A percentile compares a stretch with the other conserved stretches of the same genome.
phyloP scores from a whole-genome alignment of 2,888 invertebrate species.

The Macroteleia sp. region DNA sequence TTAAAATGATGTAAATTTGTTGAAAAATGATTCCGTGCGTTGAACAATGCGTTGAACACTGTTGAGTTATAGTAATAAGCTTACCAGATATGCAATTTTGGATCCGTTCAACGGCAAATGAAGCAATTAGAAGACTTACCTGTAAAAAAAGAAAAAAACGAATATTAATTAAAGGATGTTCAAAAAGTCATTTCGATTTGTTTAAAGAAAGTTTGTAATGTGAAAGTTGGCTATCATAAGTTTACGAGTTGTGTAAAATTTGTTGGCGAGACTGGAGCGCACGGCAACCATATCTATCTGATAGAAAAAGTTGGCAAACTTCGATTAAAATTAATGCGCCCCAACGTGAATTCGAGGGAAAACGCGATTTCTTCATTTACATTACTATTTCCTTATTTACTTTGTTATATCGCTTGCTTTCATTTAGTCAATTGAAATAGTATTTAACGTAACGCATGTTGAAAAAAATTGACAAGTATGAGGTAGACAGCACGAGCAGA shows the following conservation, averaged over 20 bases:
- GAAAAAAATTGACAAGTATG: too few relatives aligned
- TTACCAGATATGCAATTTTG: conserved; percentile 6
- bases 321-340: conserved; percentile 34
- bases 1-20: too few relatives aligned
- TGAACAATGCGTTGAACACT: too few relatives aligned
- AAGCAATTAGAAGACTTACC: conserved; percentile 16
- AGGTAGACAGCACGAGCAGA: too few relatives aligned
- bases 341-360: conserved; percentile 1
- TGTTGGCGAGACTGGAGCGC: background rate
- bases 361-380: conserved; percentile 29
- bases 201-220: background rate
- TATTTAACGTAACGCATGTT: too few relatives aligned
- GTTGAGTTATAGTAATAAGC: too few relatives aligned
- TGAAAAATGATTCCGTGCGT: too few relatives aligned
- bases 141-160: conserved; percentile 19
- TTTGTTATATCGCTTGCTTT: conserved; percentile 17
- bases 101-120: conserved; percentile 2
- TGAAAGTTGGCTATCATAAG: conserved; percentile 13
- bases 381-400: conserved; percentile 33
- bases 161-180: conserved; percentile 1
- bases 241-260: conserved; percentile 10
- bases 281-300: background rate
- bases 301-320: conserved; percentile 29
- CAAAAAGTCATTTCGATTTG: conserved; percentile 1
- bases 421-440: conserved; percentile 4